A percentile compares a stretch with the other conserved stretches of the same genome.
These are phyloP conservation scores for Aphodius sticticus DNA, from an alignment of 2,888 invertebrate species.

Conservation along the genomic window DNA sequence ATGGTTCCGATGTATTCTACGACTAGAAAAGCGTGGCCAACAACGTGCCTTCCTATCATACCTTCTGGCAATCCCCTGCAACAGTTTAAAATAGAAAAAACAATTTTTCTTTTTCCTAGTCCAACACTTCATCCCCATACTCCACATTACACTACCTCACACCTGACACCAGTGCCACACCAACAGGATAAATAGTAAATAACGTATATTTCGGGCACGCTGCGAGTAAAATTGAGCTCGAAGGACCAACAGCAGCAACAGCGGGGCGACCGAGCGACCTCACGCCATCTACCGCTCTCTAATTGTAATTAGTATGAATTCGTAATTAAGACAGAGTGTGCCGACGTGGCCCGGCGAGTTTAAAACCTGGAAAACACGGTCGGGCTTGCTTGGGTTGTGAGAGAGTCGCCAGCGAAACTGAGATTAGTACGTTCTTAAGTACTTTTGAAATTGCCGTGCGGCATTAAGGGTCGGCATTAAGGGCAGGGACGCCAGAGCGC, in stretches of 20 bases:
- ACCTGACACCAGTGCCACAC: too few relatives aligned
- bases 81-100: too few relatives aligned
- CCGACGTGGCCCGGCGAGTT: background rate
- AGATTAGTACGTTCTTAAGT: conserved; percentile 4
- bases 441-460: background rate
- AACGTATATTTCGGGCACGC: too few relatives aligned
- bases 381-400: background rate
- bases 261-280: background rate
- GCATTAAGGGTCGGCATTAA: background rate
- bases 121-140: too few relatives aligned
- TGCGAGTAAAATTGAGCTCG: background rate
- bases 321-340: background rate
- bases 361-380: background rate
- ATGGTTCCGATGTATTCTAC: too few relatives aligned
- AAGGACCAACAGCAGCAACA: background rate
- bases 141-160: too few relatives aligned
- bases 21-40: too few relatives aligned
- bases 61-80: too few relatives aligned
- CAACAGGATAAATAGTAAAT: too few relatives aligned
- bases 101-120: too few relatives aligned
- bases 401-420: background rate
- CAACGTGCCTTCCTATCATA: too few relatives aligned
- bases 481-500: background rate
- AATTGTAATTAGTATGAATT: background rate
- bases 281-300: background rate